Base-by-base conservation (phyloP, 1,140 invertebrate genomes). In the Muscidifurax raptorellus region DNA sequence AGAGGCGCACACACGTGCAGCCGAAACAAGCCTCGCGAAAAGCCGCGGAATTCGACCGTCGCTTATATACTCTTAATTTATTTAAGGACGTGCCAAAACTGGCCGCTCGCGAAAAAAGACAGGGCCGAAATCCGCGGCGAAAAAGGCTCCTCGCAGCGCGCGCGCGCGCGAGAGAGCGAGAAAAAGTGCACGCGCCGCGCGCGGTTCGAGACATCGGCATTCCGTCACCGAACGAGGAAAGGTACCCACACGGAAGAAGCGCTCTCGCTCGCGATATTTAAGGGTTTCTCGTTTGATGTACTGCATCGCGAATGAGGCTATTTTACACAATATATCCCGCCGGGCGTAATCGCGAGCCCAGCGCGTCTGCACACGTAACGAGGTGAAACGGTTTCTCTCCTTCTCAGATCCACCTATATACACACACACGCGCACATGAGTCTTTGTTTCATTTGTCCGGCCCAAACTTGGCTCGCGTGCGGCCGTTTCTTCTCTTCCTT, bases 401-500 rank as follows among this genome's bases (percentile, higher is more conserved):
- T 40, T 28, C 66, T 12, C 9, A 2, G 10, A 40, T 27, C 18
- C 28, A 67, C 44, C 71, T n/a, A n/a, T n/a, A n/a, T n/a, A n/a
- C n/a, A n/a, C n/a, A n/a, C n/a, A n/a, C n/a, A n/a, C n/a, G n/a
- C n/a, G n/a, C n/a, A n/a, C n/a, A 83, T 40, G 75, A 71, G 64
- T 88, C 87, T 81, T 87, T 86, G 89, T 89, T 86, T 87, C 88
- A 87, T 89, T 89, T 89, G 86, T 89, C 86, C 85, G 82, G 67
- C 32, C 83, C 75, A 78, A 78, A 88, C 86, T 88, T 90, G 89
- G 88, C 64, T 79, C 82, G 74, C 69, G 74, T 80, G 69, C 36
- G 44, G 79, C 78, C 77, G 75, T 88, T 87, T 89, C 88, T 89
- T 86, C 66, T 69, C 36, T 59, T 74, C 47, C 78, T 76, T 77